A percentile compares a stretch with the other conserved stretches of the same genome.
Evolutionary conservation across 1,140 invertebrate species (phyloP).

Genomic region (Hyles euphorbiae): DNA sequence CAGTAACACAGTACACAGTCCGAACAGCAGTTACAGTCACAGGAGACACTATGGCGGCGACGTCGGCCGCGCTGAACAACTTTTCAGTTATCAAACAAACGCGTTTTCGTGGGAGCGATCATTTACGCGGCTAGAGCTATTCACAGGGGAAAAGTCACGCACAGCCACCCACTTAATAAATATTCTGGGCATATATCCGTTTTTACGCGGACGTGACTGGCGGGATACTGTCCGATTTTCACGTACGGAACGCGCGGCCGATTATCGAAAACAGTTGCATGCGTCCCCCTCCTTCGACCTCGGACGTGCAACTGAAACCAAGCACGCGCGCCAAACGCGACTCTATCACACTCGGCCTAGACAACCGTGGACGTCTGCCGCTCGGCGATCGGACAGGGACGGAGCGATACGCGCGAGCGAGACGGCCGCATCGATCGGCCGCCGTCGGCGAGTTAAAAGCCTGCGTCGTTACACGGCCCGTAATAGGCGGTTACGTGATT

Average conservation of each 20-base stretch:
- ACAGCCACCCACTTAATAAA: conserved; percentile 74
- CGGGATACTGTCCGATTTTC: conserved; percentile 69
- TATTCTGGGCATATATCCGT: conserved; percentile 75
- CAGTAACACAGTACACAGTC: conserved; percentile 10
- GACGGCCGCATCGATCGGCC: conserved; percentile 40
- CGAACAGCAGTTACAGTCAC: conserved; percentile 20
- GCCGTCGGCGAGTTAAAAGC: conserved; percentile 67
- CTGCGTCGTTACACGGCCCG: conserved; percentile 70
- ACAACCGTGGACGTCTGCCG: conserved; percentile 26
- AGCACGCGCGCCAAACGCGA: conserved; percentile 67
- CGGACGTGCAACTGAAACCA: conserved; percentile 70
- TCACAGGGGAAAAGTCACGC: conserved; percentile 71
- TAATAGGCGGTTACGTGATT: conserved; percentile 75
- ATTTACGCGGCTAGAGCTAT: conserved; percentile 61
- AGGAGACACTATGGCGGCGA: conserved; percentile 14
- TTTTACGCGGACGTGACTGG: conserved; percentile 72
- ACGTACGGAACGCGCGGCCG: conserved; percentile 72
- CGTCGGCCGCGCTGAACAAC: conserved; percentile 26
- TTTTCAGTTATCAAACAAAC: conserved; percentile 63
- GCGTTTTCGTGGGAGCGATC: conserved; percentile 55
- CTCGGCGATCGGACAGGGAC: conserved; percentile 50
- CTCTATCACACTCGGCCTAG: conserved; percentile 63
- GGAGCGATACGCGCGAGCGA: conserved; percentile 3
- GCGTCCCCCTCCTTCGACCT: conserved; percentile 67
- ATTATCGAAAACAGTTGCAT: conserved; percentile 74